Evolutionary conservation across 2,888 invertebrate species (phyloP), one percentile per base, ranked within the genome.

Genomic region (Cephus rjabovi): DNA sequence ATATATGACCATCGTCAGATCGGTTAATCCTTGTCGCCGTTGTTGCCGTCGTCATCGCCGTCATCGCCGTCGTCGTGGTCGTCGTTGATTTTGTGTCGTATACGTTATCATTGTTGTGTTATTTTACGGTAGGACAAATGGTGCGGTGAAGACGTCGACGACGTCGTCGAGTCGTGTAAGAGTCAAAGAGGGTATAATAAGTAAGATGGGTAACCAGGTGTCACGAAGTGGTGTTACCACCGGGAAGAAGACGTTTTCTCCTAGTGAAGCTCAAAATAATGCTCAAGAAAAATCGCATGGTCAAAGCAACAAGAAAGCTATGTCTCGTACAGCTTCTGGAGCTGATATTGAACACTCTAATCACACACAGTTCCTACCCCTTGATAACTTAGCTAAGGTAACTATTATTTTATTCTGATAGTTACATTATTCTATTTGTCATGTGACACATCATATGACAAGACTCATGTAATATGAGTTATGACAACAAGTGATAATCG

Each of bases 361-460:
- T 80, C 93, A 94, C 37, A 93, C 93, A 73, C 95, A 95, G 77
- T 93, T 96, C 89, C 93, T 95, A 83, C 96, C 96, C 23, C 93
- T 96, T 76, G 96, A 96, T 89, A 96, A 95, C 92, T 93, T 96
- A 75, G 94, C 95, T 81, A 96, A 96, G 94, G 95, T 95, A 90
- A 91, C 89, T 83, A 23, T 9, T 23, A 56, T 56, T 56, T 56
- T 23, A 23, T 56, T 56, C 23, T 23, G 56, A 56, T 56, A 56
- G 40, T 56, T 56, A 23, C 23, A 56, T 56, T 56, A 9, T 56
- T 56, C 23, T 73, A n/a, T 33, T n/a, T 31, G 12, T 34, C 23
- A 73, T 35, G 33, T n/a, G 33, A 12, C 12, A 34, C 73, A 33
- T 73, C 12, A 4, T 34, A 73, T n/a, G 12, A n/a, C 12, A 34